Conservation (phyloP, 1,140 invertebrate species). For the Eurosta solidaginis region DNA sequence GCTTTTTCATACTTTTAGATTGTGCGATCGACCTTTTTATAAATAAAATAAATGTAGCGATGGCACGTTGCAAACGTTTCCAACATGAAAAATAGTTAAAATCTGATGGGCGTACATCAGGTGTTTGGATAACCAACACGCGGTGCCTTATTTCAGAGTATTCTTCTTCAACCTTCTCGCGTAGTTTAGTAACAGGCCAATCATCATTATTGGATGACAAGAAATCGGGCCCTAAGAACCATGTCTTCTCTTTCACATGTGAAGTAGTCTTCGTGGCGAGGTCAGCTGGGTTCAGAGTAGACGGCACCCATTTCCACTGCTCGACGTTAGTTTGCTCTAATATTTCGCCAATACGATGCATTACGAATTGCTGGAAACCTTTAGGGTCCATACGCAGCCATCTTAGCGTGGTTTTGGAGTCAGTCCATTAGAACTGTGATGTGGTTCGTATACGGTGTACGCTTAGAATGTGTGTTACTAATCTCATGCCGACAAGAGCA, state of each 20-base stretch:
- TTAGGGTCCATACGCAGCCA: conserved; percentile 42
- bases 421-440: conserved; percentile 35
- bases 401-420: conserved; percentile 39
- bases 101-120: not conserved
- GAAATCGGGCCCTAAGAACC: not conserved
- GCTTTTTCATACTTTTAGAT: not conserved
- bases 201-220: not conserved
- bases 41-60: not conserved
- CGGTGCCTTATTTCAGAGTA: not conserved
- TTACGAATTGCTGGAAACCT: conserved; percentile 34
- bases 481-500: conserved; percentile 37
- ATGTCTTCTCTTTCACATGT: not conserved
- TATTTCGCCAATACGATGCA: conserved; percentile 40
- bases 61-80: not conserved
- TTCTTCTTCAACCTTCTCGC: not conserved
- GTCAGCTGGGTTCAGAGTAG: conserved; percentile 30
- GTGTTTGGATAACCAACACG: not conserved
- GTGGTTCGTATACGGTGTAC: not conserved
- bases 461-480: not conserved
- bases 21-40: not conserved
- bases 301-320: conserved; percentile 32
- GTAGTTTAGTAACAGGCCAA: not conserved
- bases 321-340: conserved; percentile 38
- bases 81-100: conserved; percentile 14
- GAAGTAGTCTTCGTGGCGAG: conserved; percentile 16